These are phyloP conservation scores for Himalopsyche japonica DNA, from an alignment of 2,888 invertebrate genomes.

Conservation along the genomic window DNA sequence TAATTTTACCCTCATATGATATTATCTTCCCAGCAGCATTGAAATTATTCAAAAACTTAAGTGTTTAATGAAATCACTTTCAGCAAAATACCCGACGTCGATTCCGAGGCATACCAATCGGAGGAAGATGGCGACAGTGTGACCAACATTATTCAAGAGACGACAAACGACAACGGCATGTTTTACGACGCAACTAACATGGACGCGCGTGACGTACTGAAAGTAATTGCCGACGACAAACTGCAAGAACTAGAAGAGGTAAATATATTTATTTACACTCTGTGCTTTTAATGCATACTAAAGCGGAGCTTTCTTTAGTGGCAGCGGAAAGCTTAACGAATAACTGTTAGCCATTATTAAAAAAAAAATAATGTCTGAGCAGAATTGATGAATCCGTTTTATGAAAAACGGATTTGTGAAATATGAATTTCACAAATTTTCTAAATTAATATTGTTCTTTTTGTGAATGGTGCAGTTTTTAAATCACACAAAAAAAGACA, in stretches of 20 bases:
- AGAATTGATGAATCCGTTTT: no score
- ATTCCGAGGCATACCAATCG: background rate
- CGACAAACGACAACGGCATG: background rate
- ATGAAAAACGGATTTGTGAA: no score
- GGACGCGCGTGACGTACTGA: constrained; percentile 54
- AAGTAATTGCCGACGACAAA: constrained; percentile 64
- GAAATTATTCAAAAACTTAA: no score
- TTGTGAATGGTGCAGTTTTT: no score
- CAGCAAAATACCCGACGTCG: background rate
- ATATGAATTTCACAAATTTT: no score
- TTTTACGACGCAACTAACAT: constrained; percentile 45
- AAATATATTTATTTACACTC: constrained; percentile 29
- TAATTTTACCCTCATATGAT: no score
- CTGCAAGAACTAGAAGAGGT: constrained; percentile 69
- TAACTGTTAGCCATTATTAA: no score
- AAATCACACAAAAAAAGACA: no score
- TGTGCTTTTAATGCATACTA: background rate
- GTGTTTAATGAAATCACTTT: background rate
- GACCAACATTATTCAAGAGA: background rate
- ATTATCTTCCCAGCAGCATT: no score
- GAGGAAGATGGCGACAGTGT: background rate
- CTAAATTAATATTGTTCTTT: no score
- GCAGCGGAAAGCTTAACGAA: background rate
- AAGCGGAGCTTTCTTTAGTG: background rate
- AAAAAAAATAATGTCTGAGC: no score